phyloP scores from a whole-genome alignment of 2,888 invertebrate species.

The Ctena decussata region DNA sequence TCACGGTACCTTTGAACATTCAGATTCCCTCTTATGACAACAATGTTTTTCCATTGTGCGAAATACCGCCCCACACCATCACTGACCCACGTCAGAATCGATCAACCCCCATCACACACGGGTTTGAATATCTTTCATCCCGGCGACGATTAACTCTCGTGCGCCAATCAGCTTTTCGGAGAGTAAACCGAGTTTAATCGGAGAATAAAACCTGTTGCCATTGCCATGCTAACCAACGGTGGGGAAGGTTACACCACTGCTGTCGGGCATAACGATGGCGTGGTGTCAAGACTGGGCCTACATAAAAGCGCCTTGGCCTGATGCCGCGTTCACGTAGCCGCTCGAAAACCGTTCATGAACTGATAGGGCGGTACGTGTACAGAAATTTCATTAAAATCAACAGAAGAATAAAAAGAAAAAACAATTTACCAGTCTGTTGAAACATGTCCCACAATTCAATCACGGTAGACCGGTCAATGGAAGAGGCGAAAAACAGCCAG shows the following conservation, averaged over 20 bases:
- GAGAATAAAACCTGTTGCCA: not conserved
- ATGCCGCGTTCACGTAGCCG: conserved; percentile 22
- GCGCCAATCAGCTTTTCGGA: conserved; percentile 5
- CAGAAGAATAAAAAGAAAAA: not conserved
- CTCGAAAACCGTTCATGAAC: conserved; percentile 17
- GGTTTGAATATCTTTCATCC: conserved; percentile 11
- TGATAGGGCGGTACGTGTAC: not conserved
- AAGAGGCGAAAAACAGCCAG: too few species aligned
- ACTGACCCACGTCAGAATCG: not conserved
- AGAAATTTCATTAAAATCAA: not conserved
- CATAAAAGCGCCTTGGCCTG: conserved; percentile 13
- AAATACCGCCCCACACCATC: not conserved
- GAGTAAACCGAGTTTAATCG: conserved; percentile 11
- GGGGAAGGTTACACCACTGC: not conserved
- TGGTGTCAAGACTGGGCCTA: conserved; percentile 17
- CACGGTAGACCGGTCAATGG: not conserved
- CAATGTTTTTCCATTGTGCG: not conserved
- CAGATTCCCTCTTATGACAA: not conserved
- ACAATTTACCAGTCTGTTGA: not conserved
- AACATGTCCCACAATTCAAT: not conserved
- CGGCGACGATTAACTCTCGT: not conserved
- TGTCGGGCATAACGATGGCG: not conserved
- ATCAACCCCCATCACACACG: conserved; percentile 6
- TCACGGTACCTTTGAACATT: not conserved
- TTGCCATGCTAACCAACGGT: not conserved